phyloP scores from a whole-genome alignment of 2,113 vertebrate species.

The Lichenostomus cassidix region DNA sequence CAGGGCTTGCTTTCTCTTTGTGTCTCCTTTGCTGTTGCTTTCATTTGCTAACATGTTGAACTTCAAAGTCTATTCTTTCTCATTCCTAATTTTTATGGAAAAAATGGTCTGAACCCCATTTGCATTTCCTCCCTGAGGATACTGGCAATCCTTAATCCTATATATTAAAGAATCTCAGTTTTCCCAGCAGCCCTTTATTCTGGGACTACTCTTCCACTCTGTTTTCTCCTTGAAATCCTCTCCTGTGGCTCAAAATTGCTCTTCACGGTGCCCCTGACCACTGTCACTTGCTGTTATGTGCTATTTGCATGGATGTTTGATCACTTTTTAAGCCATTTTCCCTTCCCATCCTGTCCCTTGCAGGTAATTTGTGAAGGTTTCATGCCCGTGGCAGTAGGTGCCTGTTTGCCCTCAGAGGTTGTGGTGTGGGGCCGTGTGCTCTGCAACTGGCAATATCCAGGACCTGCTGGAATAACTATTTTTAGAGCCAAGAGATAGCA shows the following conservation, averaged over 20 bases:
- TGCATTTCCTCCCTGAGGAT: constrained; percentile 65
- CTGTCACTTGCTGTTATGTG: neutral
- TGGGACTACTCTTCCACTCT: constrained; percentile 6
- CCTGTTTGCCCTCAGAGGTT: neutral
- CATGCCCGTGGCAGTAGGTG: neutral
- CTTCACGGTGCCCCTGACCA: constrained; percentile 36
- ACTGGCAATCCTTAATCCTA: constrained; percentile 65
- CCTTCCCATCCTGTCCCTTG: neutral
- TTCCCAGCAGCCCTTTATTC: constrained; percentile 57
- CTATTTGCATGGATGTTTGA: neutral
- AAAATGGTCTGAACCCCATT: constrained; percentile 57
- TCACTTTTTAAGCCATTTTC: neutral
- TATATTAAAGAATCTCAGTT: constrained; percentile 59
- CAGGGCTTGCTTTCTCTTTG: constrained; percentile 64
- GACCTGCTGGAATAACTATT: neutral
- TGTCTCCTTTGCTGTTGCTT: constrained; percentile 62
- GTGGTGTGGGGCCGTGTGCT: neutral
- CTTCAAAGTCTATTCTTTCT: constrained; percentile 65
- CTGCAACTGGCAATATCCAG: neutral
- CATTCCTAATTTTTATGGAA: constrained; percentile 69
- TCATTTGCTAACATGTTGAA: constrained; percentile 60
- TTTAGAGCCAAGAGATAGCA: neutral
- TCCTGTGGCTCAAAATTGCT: constrained; percentile 28
- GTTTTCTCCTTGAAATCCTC: constrained; percentile 52
- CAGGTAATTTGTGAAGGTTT: constrained; percentile 8